A percentile compares a stretch with the other conserved stretches of the same genome.
phyloP scores from a whole-genome alignment of 2,888 invertebrate genomes.

The Escarpia spicata region DNA sequence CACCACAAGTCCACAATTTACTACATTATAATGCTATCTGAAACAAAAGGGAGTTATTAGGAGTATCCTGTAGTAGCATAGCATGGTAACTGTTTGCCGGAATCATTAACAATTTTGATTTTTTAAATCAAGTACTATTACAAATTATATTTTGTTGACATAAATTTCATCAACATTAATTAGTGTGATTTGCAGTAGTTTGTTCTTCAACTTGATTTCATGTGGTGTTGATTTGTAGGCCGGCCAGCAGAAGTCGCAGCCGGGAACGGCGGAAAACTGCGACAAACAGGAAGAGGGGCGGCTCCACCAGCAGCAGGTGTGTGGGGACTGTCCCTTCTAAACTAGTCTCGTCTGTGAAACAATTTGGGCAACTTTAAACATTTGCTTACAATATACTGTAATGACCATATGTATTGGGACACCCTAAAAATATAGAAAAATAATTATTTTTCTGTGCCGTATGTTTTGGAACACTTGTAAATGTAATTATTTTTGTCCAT shows the following conservation, averaged over 20 bases:
- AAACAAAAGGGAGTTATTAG: too few relatives aligned
- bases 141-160: neutral
- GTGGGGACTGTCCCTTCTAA: neutral
- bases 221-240: constrained; percentile 38
- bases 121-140: too few relatives aligned
- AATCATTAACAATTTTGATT: too few relatives aligned
- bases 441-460: too few relatives aligned
- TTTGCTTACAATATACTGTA: neutral
- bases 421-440: too few relatives aligned
- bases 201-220: neutral
- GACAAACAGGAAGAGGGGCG: constrained; percentile 40
- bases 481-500: too few relatives aligned
- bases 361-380: neutral
- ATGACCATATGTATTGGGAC: too few relatives aligned
- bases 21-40: too few relatives aligned
- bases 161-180: neutral
- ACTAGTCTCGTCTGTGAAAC: neutral
- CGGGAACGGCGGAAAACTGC: constrained; percentile 47
- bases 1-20: too few relatives aligned
- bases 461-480: too few relatives aligned
- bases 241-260: constrained; percentile 47
- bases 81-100: too few relatives aligned
- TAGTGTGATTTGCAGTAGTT: neutral
- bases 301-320: constrained; percentile 34
- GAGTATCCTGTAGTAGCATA: too few relatives aligned